These are phyloP conservation scores for Ostrea denselamellosa DNA, from an alignment of 1,140 invertebrate species.

Conservation along the genomic window DNA sequence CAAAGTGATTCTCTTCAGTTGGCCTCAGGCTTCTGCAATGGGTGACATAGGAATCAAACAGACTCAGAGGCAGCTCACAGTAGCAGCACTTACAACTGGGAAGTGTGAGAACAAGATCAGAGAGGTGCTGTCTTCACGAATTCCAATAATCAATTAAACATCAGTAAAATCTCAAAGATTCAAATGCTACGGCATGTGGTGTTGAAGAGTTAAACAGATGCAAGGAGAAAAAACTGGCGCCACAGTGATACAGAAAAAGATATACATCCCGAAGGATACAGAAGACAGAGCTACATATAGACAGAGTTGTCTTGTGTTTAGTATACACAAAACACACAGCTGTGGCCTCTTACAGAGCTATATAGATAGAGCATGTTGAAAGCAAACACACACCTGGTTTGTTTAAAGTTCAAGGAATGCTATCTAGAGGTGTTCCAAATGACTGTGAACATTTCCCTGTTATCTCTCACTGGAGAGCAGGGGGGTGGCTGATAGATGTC, in stretches of 20 bases:
- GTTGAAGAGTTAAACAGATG: constrained; percentile 25
- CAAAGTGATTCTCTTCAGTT: not conserved
- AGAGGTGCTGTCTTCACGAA: constrained; percentile 32
- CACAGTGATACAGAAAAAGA: constrained; percentile 37
- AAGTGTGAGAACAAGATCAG: constrained; percentile 32
- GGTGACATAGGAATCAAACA: constrained; percentile 10
- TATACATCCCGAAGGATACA: constrained; percentile 10
- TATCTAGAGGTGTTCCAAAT: not conserved
- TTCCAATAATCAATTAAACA: constrained; percentile 38
- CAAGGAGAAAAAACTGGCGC: constrained; percentile 17
- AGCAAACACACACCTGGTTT: constrained; percentile 34
- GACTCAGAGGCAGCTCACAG: not conserved
- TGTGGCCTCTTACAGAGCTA: not conserved
- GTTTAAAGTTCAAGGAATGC: constrained; percentile 25
- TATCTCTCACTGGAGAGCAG: not conserved
- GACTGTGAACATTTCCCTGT: not conserved
- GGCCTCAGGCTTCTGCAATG: not conserved
- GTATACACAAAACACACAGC: constrained; percentile 26
- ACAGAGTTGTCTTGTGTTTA: constrained; percentile 8
- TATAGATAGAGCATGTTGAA: constrained; percentile 33
- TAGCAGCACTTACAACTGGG: not conserved
- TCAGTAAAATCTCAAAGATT: constrained; percentile 33
- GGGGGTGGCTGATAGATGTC: not conserved
- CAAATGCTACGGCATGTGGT: constrained; percentile 19
- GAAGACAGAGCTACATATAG: constrained; percentile 20